Conservation (phyloP, 2,888 invertebrate genomes). For the Catocala fraxini region DNA sequence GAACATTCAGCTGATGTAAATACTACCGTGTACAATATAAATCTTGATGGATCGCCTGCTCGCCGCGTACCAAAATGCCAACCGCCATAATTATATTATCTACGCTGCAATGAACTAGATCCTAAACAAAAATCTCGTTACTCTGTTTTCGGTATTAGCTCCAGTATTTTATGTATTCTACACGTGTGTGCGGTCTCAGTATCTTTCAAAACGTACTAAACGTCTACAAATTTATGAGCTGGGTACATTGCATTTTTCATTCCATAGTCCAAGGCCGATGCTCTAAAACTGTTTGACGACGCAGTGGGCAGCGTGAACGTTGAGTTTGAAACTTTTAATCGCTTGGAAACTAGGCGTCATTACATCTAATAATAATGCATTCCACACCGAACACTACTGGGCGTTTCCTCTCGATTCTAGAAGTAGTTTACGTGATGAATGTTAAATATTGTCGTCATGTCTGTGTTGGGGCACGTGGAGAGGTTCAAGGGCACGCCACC, state of each 20-base stretch:
- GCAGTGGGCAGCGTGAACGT: constrained; percentile 24
- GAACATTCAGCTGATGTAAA: constrained; percentile 51
- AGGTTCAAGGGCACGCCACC: constrained; percentile 74
- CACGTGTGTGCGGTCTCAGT: not conserved
- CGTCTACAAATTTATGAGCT: constrained; percentile 6
- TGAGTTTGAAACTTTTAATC: constrained; percentile 28
- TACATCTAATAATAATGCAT: constrained; percentile 57
- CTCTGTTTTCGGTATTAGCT: too few species aligned
- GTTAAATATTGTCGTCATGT: constrained; percentile 57
- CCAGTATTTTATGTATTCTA: too few species aligned
- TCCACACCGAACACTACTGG: constrained; percentile 48
- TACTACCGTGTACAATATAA: constrained; percentile 29
- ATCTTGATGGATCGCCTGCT: constrained; percentile 19
- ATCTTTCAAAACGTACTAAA: constrained; percentile 5
- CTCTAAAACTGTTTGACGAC: constrained; percentile 18
- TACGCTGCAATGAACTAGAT: too few species aligned
- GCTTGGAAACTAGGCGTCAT: constrained; percentile 30
- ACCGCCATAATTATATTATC: not conserved
- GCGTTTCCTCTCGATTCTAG: constrained; percentile 59
- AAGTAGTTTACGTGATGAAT: constrained; percentile 58
- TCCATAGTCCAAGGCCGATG: constrained; percentile 13
- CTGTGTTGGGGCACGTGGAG: constrained; percentile 55
- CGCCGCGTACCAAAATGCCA: constrained; percentile 33
- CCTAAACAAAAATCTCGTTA: too few species aligned
- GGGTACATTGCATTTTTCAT: constrained; percentile 16